Base-by-base conservation (phyloP, 37 sponge, comb jelly and placozoan species). In the Ianthella basta region DNA sequence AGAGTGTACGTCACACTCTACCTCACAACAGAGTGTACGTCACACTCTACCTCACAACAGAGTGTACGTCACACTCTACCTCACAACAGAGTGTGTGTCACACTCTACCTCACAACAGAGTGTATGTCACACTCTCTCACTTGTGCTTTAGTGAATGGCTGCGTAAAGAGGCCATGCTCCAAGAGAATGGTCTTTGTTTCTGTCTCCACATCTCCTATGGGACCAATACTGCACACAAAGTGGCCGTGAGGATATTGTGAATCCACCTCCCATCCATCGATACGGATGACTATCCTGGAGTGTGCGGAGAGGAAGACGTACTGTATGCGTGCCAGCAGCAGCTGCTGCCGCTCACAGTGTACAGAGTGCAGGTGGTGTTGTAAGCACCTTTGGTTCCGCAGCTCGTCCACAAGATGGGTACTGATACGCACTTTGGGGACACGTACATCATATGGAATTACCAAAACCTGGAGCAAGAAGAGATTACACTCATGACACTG, bases 161-260 rank as follows among this genome's bases (percentile, higher is more conserved):
- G 36, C 0, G 27, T 33, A 10, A 55, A 0, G 30, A 94, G 44
- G 0, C 67, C 80, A 85, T 94, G 74, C 56, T 88, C 91, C 32
- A 83, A 78, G 15, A 94, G 82, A 10, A 90, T 85, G 33, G 84
- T 84, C 16, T 72, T 64, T 0, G 91, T 94, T 80, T 94, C 94
- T 60, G 92, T 91, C 82, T 94, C 94, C 6, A 88, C 19, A 39
- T 86, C 60, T 34, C 94, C 94, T 21, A 88, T 90, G 18, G 94
- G 94, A 24, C 94, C 94, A 80, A 94, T 80, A 50, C 59, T 87
- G 34, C 86, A 59, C 14, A 94, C 92, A 88, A 94, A 94, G 73
- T 94, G 94, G 20, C 94, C 94, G 72, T 83, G 70, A n/a, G 94
- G 94, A 55, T 94, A 94, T 33, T 82, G 86, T 0, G 91, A 94